Percentiles rank a stretch among this genome's conserved stretches.
phyloP scores from a whole-genome alignment of 2,888 invertebrate genomes.

The Agrotis exclamationis region DNA sequence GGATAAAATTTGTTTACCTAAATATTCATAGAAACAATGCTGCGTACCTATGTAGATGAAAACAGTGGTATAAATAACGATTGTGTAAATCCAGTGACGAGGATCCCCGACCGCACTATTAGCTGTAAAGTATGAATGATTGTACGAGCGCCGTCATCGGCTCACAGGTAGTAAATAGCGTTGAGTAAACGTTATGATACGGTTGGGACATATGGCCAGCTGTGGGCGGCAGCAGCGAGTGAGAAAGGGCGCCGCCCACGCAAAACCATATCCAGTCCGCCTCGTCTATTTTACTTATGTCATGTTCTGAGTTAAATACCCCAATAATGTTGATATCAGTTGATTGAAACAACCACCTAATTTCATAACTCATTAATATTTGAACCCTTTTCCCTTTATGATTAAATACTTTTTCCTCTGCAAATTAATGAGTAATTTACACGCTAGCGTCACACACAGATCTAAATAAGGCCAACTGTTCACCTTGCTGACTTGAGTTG shows the following conservation, averaged over 20 bases:
- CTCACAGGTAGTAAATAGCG: constrained; percentile 56
- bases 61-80: constrained; percentile 58
- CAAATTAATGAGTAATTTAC: constrained; percentile 8
- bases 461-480: constrained; percentile 43
- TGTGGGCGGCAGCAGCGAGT: constrained; percentile 79
- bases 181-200: constrained; percentile 62
- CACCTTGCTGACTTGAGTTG: constrained; percentile 22
- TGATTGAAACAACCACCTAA: background rate
- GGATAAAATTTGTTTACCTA: constrained; percentile 36
- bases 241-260: constrained; percentile 88
- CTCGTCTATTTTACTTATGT: constrained; percentile 51
- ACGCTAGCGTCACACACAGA: constrained; percentile 2
- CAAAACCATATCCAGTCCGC: constrained; percentile 71
- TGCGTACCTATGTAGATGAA: constrained; percentile 8
- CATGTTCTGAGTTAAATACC: constrained; percentile 26
- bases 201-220: constrained; percentile 70
- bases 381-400: constrained; percentile 1
- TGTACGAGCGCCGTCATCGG: constrained; percentile 57
- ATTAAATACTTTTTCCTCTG: background rate
- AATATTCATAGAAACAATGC: constrained; percentile 23
- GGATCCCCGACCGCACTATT: constrained; percentile 48
- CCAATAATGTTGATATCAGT: background rate
- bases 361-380: background rate
- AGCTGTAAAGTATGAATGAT: constrained; percentile 64
- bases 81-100: constrained; percentile 47